Base-by-base conservation (phyloP, 2,113 vertebrate species). In the Burhinus oedicnemus region DNA sequence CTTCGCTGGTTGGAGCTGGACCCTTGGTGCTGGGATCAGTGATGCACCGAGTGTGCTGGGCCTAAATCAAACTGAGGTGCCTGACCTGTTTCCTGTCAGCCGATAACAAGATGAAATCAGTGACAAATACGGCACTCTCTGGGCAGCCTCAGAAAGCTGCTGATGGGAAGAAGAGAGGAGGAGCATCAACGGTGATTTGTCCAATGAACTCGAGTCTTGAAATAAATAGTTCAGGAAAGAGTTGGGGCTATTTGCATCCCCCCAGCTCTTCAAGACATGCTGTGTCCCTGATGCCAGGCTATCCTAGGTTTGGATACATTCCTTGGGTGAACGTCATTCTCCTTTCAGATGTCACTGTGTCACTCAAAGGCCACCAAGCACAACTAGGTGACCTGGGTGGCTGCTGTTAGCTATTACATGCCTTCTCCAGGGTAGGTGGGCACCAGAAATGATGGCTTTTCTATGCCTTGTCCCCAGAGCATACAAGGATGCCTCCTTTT, bases 1-100 rank as follows among this genome's bases (percentile, higher is more conserved):
- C 74, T 89, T 66, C 0, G 0, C 29, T 44, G 62, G 18, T 40
- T 0, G 0, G 23, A 86, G 11, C 40, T 0, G 1, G 57, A 55
- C 38, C 42, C 57, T 36, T 1, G 2, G 52, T 40, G 45, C 20
- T 72, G 70, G 79, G 55, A 57, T 74, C 58, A 23, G 58, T 27
- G 58, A 23, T 66, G 38, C 62, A 76, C 60, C 9, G 20, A 27
- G 10, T 9, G 36, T 85, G 80, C 72, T 82, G 55, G 26, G 79
- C 81, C 68, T 52, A 27, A 84, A 60, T 26, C 47, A 76, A 52
- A 23, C 27, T 0, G 0, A 66, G 54, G 49, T 60, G 42, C 51
- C 65, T 60, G 81, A 60, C 27, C 64, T 88, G 68, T 29, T 80
- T 57, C 30, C 64, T 16, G 0, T 32, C 86, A 96, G 62, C 44